A percentile compares a stretch with the other conserved stretches of the same genome.
phyloP scores from a whole-genome alignment of 2,888 invertebrate genomes.

The Julus scandinavius region DNA sequence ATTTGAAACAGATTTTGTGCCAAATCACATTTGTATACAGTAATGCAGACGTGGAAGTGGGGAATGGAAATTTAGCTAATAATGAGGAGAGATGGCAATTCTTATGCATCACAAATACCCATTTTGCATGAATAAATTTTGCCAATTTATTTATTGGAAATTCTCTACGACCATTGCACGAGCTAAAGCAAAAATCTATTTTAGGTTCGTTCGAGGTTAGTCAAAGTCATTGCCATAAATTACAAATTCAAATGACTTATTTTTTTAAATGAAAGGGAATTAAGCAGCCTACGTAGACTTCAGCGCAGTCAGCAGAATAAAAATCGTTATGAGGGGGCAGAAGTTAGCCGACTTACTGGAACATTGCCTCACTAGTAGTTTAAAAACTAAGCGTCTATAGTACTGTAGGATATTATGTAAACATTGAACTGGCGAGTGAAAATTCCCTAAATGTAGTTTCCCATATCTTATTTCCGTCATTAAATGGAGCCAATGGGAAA shows the following conservation, averaged over 20 bases:
- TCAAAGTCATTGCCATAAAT: constrained; percentile 20
- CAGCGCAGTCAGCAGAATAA: background rate
- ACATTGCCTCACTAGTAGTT: background rate
- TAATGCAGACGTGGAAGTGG: background rate
- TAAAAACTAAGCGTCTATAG: constrained; percentile 15
- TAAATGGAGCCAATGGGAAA: constrained; percentile 25
- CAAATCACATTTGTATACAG: background rate
- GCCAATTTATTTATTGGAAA: constrained; percentile 34
- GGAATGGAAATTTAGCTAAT: constrained; percentile 13
- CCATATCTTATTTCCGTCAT: constrained; percentile 21
- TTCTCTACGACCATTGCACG: background rate
- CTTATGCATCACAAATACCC: constrained; percentile 18
- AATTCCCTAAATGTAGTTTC: constrained; percentile 5
- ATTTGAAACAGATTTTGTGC: constrained; percentile 13
- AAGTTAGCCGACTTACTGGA: background rate
- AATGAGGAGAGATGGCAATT: background rate
- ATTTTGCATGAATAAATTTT: constrained; percentile 2
- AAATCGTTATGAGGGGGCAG: background rate
- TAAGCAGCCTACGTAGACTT: background rate
- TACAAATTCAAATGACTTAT: background rate
- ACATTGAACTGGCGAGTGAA: background rate
- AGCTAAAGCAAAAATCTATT: background rate
- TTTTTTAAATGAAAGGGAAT: background rate
- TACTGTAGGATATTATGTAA: background rate
- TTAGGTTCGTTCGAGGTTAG: background rate